phyloP scores from a whole-genome alignment of 64 coral and sea anemone species.

The Anthopleura sola region DNA sequence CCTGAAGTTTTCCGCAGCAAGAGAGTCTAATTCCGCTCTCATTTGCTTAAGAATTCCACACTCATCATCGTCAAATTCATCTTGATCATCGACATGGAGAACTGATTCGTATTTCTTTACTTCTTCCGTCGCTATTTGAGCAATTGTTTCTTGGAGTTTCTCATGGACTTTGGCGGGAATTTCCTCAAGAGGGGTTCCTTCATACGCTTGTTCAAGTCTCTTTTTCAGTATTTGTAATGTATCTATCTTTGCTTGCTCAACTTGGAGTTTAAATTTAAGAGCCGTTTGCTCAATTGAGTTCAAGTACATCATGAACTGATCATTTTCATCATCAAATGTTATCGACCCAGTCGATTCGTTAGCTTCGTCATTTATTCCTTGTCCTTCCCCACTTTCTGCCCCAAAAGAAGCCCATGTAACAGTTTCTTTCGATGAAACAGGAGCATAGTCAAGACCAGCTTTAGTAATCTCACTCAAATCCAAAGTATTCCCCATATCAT shows the following conservation, averaged over 20 bases:
- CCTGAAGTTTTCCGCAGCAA: conserved; percentile 64
- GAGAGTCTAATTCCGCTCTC: conserved; percentile 57
- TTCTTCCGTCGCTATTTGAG: conserved; percentile 75
- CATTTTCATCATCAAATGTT: conserved; percentile 42
- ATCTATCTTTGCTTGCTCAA: conserved; percentile 88
- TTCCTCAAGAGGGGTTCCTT: conserved; percentile 82
- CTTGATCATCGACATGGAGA: conserved; percentile 43
- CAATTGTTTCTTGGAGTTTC: conserved; percentile 85
- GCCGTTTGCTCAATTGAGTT: conserved; percentile 92
- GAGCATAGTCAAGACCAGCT: not conserved
- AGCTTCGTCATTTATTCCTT: not conserved
- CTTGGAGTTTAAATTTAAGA: conserved; percentile 84
- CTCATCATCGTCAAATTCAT: conserved; percentile 51
- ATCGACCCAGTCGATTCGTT: not conserved
- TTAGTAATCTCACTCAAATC: not conserved
- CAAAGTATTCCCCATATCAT: not conserved
- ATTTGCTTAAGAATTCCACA: conserved; percentile 58
- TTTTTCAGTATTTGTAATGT: conserved; percentile 71
- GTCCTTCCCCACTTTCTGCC: not conserved
- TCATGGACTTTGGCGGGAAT: conserved; percentile 69
- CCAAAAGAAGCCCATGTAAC: conserved; percentile 58
- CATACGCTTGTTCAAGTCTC: conserved; percentile 75
- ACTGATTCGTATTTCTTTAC: conserved; percentile 77
- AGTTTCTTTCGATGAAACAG: conserved; percentile 31
- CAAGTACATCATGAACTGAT: conserved; percentile 87